Evolutionary conservation across 2,888 invertebrate species (phyloP).

Genomic region (Chrysolina oricalcia): DNA sequence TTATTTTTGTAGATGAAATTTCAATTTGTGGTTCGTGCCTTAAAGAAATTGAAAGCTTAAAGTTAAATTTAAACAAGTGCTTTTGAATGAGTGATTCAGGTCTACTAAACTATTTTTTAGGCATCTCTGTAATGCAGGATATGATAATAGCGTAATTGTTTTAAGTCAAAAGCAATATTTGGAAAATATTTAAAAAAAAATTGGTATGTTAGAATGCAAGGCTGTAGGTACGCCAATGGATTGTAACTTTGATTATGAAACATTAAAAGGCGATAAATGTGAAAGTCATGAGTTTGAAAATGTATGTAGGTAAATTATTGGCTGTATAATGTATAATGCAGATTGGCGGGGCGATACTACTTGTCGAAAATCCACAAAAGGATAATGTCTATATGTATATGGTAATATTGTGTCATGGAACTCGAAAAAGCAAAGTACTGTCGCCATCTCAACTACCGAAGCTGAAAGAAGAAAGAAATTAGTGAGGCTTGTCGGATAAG

Average conservation of each 20-base stretch:
- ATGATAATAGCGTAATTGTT: background rate
- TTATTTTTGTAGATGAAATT: conserved; percentile 49
- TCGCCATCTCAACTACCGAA: conserved; percentile 47
- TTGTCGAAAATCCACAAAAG: conserved; percentile 72
- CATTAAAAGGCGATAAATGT: conserved; percentile 31
- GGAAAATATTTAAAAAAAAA: conserved; percentile 31
- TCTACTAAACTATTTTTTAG: background rate
- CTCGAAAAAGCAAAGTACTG: conserved; percentile 43
- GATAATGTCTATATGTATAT: conserved; percentile 53
- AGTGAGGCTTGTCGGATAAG: conserved; percentile 42
- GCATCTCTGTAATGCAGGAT: background rate
- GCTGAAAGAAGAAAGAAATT: conserved; percentile 42
- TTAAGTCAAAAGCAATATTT: background rate
- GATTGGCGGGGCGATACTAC: conserved; percentile 40
- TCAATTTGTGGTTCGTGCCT: conserved; percentile 47
- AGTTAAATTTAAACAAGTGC: conserved; percentile 30
- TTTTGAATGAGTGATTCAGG: conserved; percentile 30
- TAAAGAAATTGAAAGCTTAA: conserved; percentile 43
- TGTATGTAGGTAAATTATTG: background rate
- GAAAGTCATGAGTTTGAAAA: conserved; percentile 16
- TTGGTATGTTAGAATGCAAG: conserved; percentile 42
- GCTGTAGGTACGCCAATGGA: background rate
- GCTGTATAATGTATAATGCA: conserved; percentile 26
- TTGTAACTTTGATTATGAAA: conserved; percentile 33
- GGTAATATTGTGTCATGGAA: conserved; percentile 62